Percentiles rank a stretch among this genome's conserved stretches.
Conservation (phyloP, 2,888 invertebrate genomes). For the Acronicta leporina region DNA sequence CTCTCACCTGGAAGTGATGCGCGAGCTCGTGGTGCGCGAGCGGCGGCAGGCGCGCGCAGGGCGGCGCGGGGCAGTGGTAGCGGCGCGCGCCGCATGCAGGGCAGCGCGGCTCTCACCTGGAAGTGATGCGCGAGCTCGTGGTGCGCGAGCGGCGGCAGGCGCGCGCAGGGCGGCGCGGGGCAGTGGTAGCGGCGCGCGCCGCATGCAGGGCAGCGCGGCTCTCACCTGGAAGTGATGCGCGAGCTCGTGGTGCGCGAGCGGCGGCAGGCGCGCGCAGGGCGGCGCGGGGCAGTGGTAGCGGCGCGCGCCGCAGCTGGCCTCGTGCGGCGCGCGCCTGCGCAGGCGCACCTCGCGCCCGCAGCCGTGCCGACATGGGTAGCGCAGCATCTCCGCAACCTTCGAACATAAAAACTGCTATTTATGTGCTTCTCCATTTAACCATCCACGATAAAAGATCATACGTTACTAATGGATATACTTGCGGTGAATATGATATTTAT, state of each 20-base stretch:
- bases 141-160: slow-evolving; percentile 56
- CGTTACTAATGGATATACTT: too few species aligned
- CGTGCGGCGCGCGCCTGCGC: slow-evolving; percentile 81
- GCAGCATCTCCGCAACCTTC: slow-evolving; percentile 86
- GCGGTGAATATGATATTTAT: too few species aligned
- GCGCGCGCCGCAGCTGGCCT: slow-evolving; percentile 82
- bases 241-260: slow-evolving; percentile 64
- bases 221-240: slow-evolving; percentile 65
- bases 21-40: slow-evolving; percentile 65
- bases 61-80: slow-evolving; percentile 11
- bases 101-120: slow-evolving; percentile 51
- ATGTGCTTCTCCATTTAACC: slow-evolving; percentile 7
- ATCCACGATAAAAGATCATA: neutral
- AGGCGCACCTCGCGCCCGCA: slow-evolving; percentile 83
- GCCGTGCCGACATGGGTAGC: slow-evolving; percentile 88
- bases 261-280: slow-evolving; percentile 67
- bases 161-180: slow-evolving; percentile 7
- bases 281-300: slow-evolving; percentile 84
- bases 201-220: slow-evolving; percentile 33
- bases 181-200: neutral
- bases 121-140: slow-evolving; percentile 64
- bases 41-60: slow-evolving; percentile 15
- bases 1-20: too few species aligned
- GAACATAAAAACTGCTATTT: slow-evolving; percentile 7
- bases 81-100: slow-evolving; percentile 24